Evolutionary conservation across 2,888 invertebrate species (phyloP).

Genomic region (Agrotis puta): DNA sequence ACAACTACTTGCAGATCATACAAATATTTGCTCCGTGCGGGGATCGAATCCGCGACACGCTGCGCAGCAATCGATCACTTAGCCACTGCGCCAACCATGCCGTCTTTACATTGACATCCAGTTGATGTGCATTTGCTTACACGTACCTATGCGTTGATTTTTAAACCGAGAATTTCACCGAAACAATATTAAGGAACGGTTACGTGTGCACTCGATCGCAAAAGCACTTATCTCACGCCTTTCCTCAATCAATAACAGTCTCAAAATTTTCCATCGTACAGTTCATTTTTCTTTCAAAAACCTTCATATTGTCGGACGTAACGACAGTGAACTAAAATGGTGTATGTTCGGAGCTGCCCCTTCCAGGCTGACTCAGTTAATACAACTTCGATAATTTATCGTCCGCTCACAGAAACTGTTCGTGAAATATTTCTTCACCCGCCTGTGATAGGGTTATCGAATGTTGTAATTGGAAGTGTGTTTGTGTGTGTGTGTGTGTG

Average conservation of each 20-base stretch:
- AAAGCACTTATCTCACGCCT: slow-evolving; percentile 9
- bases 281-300: slow-evolving; percentile 50
- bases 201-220: slow-evolving; percentile 10
- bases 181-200: slow-evolving; percentile 25
- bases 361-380: slow-evolving; percentile 59
- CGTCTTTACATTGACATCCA: no score
- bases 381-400: slow-evolving; percentile 70
- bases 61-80: no score
- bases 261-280: slow-evolving; percentile 14
- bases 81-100: no score
- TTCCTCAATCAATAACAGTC: slow-evolving; percentile 35
- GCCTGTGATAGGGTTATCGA: slow-evolving; percentile 44
- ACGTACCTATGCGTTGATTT: no score
- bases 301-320: slow-evolving; percentile 36
- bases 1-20: no score
- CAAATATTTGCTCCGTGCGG: no score
- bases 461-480: slow-evolving; percentile 30
- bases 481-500: slow-evolving; percentile 4
- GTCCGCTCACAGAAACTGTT: slow-evolving; percentile 63
- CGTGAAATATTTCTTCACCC: slow-evolving; percentile 54
- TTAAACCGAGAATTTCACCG: neutral
- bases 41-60: no score
- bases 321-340: slow-evolving; percentile 40
- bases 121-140: no score
- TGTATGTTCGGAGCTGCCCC: slow-evolving; percentile 54